Evolutionary conservation across 2,888 invertebrate genomes (phyloP), one percentile per base, ranked within the genome.

Genomic region (Listrodromus nycthemerus): DNA sequence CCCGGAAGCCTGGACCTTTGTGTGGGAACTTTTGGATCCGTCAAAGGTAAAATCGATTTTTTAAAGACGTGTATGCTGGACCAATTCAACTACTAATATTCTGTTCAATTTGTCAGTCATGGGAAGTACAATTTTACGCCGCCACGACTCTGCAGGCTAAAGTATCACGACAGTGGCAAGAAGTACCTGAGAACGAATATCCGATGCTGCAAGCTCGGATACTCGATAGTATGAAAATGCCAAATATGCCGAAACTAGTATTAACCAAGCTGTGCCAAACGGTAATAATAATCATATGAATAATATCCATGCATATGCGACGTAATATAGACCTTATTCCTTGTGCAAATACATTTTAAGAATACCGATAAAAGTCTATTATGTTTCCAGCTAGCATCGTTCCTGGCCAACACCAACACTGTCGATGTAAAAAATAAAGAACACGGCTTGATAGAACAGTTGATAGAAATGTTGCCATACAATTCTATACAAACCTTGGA

Each of bases 81-180:
- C 24, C 13, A 3, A 13, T 5, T 5, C 13, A 5, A 24, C 13
- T 24, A 8, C 21, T 24, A 55, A 55, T 50, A n/a, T 7, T 7
- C 19, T 1, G 50, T 7, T 50, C 1, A 0, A 55, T 24, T 30
- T 94, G 95, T 65, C 92, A 98, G 98, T 95, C 95, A 78, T 96
- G 96, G 86, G 98, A 98, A 94, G 97, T 98, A 45, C 98, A 98
- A 93, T 98, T 98, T 94, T 99, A 98, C 95, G 98, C 97, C 77
- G 98, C 98, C 4, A 97, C 97, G 67, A 98, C 98, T 33, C 93
- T 99, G 27, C 97, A 98, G 90, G 96, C 96, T 0, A 99, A 99
- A 93, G 95, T 99, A 71, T 95, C 97, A 88, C 96, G 97, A 91
- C 96, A 96, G 91, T 98, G 98, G 98, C 95, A 95, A 91, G 98